Base-by-base conservation (phyloP, 2,888 invertebrate species). In the Caenorhabditis auriculariae region DNA sequence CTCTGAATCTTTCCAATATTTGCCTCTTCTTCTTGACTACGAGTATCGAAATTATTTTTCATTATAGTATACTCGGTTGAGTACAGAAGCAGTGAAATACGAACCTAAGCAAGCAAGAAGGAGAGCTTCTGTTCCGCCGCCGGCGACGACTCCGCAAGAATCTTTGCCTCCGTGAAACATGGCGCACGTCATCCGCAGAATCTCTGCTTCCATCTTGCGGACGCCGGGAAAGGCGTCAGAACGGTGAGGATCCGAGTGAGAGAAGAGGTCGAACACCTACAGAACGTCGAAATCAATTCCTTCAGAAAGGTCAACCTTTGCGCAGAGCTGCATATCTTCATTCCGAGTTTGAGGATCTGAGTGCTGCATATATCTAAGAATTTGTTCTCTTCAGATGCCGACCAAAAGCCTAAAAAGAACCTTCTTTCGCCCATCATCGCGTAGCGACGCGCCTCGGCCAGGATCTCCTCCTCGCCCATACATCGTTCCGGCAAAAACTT, bases 71-170 rank as follows among this genome's bases (percentile, higher is more conserved):
- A n/a, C n/a, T n/a, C n/a, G n/a, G n/a, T n/a, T n/a, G n/a, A n/a
- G n/a, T n/a, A n/a, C n/a, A n/a, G n/a, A n/a, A n/a, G n/a, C n/a
- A n/a, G n/a, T n/a, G n/a, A n/a, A n/a, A n/a, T n/a, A n/a, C n/a
- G n/a, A 5, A 61, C 61, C 61, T 81, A 95, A 92, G 83, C 93
- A 93, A 0, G 94, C 96, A 88, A 98, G 88, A 66, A 96, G 84
- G 72, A 98, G 93, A 15, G 95, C 95, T 83, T 98, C 98, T 0
- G 98, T 96, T 35, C 96, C 98, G 35, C 98, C 96, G 32, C 90
- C 89, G 2, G 95, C 93, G 86, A 96, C 90, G 19, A 83, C 82
- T 50, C 86, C 86, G 83, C 93, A 93, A 54, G 89, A 85, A 19
- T 87, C 83, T 0, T 87, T 84, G 56, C 88, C 88, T 0, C 96